A percentile compares a stretch with the other conserved stretches of the same genome.
Evolutionary conservation across 2,113 vertebrate genomes (phyloP).

Genomic region (Actinemys pallida): DNA sequence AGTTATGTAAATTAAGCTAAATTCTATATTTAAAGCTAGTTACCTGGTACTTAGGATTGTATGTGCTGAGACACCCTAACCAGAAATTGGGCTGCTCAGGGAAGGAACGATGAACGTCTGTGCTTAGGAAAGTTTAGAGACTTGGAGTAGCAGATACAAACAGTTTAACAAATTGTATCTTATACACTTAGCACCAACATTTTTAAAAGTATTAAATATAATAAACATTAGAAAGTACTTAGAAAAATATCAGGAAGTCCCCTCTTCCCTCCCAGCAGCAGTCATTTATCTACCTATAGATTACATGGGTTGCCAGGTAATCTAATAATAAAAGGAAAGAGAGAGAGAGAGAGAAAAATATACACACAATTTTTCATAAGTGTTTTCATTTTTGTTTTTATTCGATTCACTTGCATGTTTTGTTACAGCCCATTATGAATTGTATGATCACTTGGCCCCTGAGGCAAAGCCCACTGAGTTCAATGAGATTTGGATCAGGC

Average conservation of each 20-base stretch:
- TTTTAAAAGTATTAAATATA: neutral
- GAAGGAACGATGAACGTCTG: neutral
- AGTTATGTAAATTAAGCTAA: neutral
- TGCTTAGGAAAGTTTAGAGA: neutral
- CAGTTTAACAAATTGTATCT: neutral
- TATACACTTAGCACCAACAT: neutral
- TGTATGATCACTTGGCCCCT: neutral
- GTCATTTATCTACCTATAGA: neutral
- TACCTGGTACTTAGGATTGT: neutral
- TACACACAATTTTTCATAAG: fast-evolving
- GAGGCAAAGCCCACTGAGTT: neutral
- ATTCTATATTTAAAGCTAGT: neutral
- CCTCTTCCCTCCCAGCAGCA: fast-evolving
- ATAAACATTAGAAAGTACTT: neutral
- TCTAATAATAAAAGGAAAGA: neutral
- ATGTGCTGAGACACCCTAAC: neutral
- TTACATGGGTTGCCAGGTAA: neutral
- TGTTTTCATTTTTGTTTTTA: neutral
- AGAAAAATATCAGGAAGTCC: neutral
- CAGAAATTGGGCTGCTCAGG: neutral
- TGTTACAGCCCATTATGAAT: neutral
- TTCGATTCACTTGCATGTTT: neutral
- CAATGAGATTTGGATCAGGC: neutral
- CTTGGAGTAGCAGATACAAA: neutral
- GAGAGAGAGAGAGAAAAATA: neutral